Evolutionary conservation across 2,888 invertebrate genomes (phyloP), one percentile per base, ranked within the genome.

Genomic region (Deilephila elpenor): DNA sequence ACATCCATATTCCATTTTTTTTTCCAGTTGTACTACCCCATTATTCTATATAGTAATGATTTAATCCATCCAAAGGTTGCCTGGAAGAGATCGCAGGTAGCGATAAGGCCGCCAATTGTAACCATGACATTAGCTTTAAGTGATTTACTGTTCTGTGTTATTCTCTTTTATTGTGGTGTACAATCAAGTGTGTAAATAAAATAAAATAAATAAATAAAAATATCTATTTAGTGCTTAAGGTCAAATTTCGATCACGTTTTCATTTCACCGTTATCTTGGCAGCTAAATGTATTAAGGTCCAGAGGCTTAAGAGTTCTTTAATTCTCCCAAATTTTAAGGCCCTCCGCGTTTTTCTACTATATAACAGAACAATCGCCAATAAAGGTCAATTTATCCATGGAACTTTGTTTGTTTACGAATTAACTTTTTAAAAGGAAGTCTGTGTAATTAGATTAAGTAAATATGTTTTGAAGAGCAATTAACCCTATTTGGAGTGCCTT

Each of bases 361-460:
- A 67, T 44, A 17, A 51, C 67, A 17, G 67, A 17, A 67, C 51
- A 67, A 67, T 67, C 25, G 51, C 67, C 67, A 67, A 67, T 67
- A 67, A 67, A 67, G 51, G 17, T 5, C 51, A 67, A 67, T 67
- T 67, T 51, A 67, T 51, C 17, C 51, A 67, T 51, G 67, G 67
- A 51, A 51, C 67, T 67, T 51, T 25, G 67, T 51, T 51, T 67
- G 67, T 67, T 67, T 67, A 67, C 67, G 51, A 67, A 67, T 67
- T 67, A 67, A 20, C 25, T 20, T 37, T 64, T 67, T 70, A 73
- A 29, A 70, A 67, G 34, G 64, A 59, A 61, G 70, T 73, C 79
- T 67, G 67, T 64, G 20, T 67, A 67, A 67, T 51, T 51, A 25
- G 25, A 51, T 25, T 25, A 17, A 25, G 7, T 44, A 67, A 51